phyloP scores from a whole-genome alignment of 2,888 invertebrate genomes.

The Caradrina clavipalpis region DNA sequence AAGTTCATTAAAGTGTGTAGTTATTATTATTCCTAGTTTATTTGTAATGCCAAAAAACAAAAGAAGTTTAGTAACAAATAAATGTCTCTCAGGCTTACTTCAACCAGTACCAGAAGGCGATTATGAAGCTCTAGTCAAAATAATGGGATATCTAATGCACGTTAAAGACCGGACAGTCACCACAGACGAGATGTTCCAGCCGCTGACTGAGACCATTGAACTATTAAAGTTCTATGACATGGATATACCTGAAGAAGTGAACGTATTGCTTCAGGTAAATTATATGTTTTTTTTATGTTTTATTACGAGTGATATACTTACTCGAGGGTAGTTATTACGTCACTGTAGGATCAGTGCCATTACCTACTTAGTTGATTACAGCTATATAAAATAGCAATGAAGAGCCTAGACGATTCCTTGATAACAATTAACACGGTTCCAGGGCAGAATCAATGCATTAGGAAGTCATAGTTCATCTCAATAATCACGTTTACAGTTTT shows the following conservation, averaged over 20 bases:
- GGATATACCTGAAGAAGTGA: constrained; percentile 99
- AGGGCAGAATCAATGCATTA: too few species aligned
- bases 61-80: neutral
- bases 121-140: constrained; percentile 96
- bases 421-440: neutral
- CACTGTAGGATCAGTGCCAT: too few species aligned
- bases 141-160: constrained; percentile 98
- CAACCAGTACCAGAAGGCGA: constrained; percentile 97
- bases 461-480: neutral
- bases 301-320: too few species aligned
- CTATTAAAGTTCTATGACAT: constrained; percentile 98
- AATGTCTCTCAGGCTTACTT: constrained; percentile 76
- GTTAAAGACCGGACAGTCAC: constrained; percentile 97
- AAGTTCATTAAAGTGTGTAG: too few species aligned
- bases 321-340: too few species aligned
- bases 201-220: constrained; percentile 97
- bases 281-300: neutral
- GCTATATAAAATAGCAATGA: neutral
- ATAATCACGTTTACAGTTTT: neutral
- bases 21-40: too few species aligned
- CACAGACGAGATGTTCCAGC: constrained; percentile 99
- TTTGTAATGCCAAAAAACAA: neutral
- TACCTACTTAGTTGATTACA: too few species aligned
- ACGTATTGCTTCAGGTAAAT: constrained; percentile 94
- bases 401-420: neutral